These are phyloP conservation scores for Dryomyza anilis DNA, from an alignment of 2,888 invertebrate species.

Conservation along the genomic window DNA sequence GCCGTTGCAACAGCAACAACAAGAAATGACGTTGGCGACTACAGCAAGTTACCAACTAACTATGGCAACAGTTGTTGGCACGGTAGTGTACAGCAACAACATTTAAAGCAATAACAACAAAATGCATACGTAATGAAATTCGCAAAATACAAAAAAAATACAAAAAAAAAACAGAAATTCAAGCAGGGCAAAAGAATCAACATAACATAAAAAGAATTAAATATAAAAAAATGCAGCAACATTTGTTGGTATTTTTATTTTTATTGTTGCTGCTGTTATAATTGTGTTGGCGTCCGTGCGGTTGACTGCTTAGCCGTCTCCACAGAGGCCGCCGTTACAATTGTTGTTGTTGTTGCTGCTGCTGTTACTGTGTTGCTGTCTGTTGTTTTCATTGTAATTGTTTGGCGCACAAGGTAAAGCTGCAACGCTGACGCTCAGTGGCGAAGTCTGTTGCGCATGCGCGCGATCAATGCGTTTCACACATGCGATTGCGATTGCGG, in stretches of 20 bases:
- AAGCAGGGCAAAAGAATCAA: neutral
- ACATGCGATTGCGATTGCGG: neutral
- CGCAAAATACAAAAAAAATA: neutral
- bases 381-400: neutral
- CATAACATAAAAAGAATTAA: neutral
- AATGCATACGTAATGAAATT: neutral
- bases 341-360: slow-evolving; percentile 3
- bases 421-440: neutral
- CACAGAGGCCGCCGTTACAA: neutral
- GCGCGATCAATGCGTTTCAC: neutral
- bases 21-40: no score
- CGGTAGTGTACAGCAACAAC: neutral
- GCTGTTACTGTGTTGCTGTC: neutral
- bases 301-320: neutral
- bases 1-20: no score
- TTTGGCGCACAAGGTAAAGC: neutral
- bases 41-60: no score
- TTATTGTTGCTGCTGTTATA: slow-evolving; percentile 6
- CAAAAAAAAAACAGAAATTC: neutral
- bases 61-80: no score
- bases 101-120: neutral
- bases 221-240: slow-evolving; percentile 15
- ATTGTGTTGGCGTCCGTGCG: neutral
- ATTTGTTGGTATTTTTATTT: slow-evolving; percentile 28
- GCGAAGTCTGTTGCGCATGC: neutral